phyloP scores from a whole-genome alignment of 2,113 vertebrate genomes.

The Tetraodon nigroviridis region DNA sequence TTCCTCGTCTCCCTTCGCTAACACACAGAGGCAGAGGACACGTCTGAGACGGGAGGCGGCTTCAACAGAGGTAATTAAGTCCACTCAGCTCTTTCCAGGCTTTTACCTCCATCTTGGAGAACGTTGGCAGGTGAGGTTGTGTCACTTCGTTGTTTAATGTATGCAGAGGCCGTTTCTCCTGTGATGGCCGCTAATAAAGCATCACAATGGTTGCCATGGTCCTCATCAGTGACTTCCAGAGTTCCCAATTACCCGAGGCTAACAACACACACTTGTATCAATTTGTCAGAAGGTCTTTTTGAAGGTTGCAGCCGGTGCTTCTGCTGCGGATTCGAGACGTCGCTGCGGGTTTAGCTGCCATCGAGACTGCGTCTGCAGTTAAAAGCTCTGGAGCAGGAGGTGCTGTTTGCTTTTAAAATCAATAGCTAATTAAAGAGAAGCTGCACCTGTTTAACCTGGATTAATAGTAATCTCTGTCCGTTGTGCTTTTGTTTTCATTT shows the following conservation, averaged over 20 bases:
- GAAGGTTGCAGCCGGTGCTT: too few species aligned
- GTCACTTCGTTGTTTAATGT: slow-evolving; percentile 11
- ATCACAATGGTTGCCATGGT: slow-evolving; percentile 6
- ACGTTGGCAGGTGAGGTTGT: slow-evolving; percentile 6
- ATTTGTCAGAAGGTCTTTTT: too few species aligned
- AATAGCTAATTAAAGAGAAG: slow-evolving; percentile 20
- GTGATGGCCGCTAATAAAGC: slow-evolving; percentile 2
- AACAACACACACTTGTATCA: too few species aligned
- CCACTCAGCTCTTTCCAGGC: slow-evolving; percentile 20
- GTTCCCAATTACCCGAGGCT: too few species aligned
- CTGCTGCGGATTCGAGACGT: too few species aligned
- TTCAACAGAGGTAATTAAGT: slow-evolving; percentile 43
- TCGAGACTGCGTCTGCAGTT: background rate
- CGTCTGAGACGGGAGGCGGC: slow-evolving; percentile 4
- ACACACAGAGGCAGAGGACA: slow-evolving; percentile 21
- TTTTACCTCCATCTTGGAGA: slow-evolving; percentile 4
- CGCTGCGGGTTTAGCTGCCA: background rate
- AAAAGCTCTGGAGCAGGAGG: background rate
- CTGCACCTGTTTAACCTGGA: background rate
- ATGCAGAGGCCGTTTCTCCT: background rate
- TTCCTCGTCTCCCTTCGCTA: slow-evolving; percentile 26
- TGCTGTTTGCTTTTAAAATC: slow-evolving; percentile 11
- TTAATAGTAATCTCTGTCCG: background rate
- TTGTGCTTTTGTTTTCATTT: background rate
- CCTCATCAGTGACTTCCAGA: slow-evolving; percentile 10